These are phyloP conservation scores for Pycnomerus fuliginosus DNA, from an alignment of 2,888 invertebrate genomes.

Conservation along the genomic window DNA sequence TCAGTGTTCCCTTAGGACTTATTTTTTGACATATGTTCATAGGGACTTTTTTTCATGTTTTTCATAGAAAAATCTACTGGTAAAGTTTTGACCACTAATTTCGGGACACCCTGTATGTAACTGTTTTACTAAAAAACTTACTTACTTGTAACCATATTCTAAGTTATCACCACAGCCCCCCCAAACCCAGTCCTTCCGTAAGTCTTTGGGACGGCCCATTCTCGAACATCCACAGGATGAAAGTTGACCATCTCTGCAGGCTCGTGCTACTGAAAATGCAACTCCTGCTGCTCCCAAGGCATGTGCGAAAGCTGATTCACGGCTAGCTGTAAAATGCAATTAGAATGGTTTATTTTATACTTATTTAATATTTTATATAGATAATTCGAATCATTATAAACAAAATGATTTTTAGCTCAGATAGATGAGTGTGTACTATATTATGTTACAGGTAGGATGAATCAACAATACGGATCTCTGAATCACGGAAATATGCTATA, in stretches of 20 bases:
- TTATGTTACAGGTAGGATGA: too few relatives aligned
- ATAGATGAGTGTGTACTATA: too few relatives aligned
- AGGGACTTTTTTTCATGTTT: too few relatives aligned
- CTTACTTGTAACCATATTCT: slow-evolving; percentile 92
- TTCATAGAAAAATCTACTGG: too few relatives aligned
- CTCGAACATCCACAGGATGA: slow-evolving; percentile 89
- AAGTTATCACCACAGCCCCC: slow-evolving; percentile 98
- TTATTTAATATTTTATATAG: background rate
- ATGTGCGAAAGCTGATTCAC: slow-evolving; percentile 90
- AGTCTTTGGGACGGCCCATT: slow-evolving; percentile 76
- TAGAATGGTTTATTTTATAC: too few relatives aligned
- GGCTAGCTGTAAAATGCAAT: slow-evolving; percentile 61
- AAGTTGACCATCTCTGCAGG: slow-evolving; percentile 88
- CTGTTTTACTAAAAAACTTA: slow-evolving; percentile 34
- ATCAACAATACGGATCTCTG: too few relatives aligned
- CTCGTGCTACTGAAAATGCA: slow-evolving; percentile 82
- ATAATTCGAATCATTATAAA: background rate
- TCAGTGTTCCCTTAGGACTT: too few relatives aligned
- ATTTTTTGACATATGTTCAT: too few relatives aligned
- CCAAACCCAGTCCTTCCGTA: slow-evolving; percentile 95
- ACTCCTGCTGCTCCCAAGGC: slow-evolving; percentile 88
- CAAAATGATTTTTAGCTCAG: background rate
- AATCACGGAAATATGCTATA: too few relatives aligned
- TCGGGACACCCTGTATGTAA: too few relatives aligned
- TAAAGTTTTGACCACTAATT: too few relatives aligned